Evolutionary conservation across 2,888 invertebrate genomes (phyloP), one percentile per base, ranked within the genome.

Genomic region (Drosophila kambysellisi): DNA sequence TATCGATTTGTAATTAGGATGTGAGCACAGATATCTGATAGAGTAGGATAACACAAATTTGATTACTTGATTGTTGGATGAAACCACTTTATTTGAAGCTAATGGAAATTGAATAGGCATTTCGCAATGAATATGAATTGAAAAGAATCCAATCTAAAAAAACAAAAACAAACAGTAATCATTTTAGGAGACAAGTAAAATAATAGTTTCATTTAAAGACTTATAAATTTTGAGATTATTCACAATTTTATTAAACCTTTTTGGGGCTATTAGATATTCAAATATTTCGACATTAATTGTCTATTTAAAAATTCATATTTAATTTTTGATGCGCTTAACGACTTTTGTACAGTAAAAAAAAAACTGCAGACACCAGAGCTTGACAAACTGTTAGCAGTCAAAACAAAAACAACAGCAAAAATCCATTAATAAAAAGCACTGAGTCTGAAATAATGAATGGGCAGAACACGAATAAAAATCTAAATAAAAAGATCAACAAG

Each of bases 1-100:
- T 88, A 88, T 88, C 87, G 83, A 83, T 86, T 83, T 85, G 70
- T 81, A 82, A 81, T 82, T 82, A 76, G 68, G 52, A 41, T 53
- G 53, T 25, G 59, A 43, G 20, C 57, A 30, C 43, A 46, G 51
- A 53, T 46, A 69, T 57, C 60, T 53, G 66, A 75, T 66, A 60
- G 51, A 58, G 51, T 62, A 41, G 51, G 30, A 46, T 53, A 68
- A n/a, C n/a, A 52, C 51, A 69, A 72, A 68, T 79, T 75, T 69
- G 72, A 79, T 79, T 39, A 52, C 41, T 37, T 65, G 67, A 78
- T 56, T 60, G 57, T 48, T 35, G 37, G 37, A 51, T 56, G 70
- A 65, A 59, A 62, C 62, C 79, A 79, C 58, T 79, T 68, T 71
- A 53, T 51, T 54, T 33, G 25, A 67, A 59, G 61, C 53, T 60